Base-by-base conservation (phyloP, 2,797 vertebrate species). In the Buceros bicornis region DNA sequence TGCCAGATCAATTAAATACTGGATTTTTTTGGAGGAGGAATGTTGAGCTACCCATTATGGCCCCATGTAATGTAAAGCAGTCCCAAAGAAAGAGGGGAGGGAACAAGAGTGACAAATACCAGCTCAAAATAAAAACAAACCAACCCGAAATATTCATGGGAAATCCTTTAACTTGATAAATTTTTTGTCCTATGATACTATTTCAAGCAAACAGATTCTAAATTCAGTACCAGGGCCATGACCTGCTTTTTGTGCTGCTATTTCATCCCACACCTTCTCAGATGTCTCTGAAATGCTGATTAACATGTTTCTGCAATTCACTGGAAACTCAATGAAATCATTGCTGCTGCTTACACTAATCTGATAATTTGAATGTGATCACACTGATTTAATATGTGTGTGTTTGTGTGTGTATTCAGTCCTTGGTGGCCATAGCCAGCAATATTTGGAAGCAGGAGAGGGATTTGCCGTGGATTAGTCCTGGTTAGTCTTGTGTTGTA, bases 361-460 rank as follows among this genome's bases (percentile, higher is more conserved):
- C 16, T 71, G 67, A 12, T 72, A 37, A 61, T 54, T 61, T 43
- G 37, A 35, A 28, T 78, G 62, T 45, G 31, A 43, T 35, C 50
- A 29, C 10, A 5, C 14, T 57, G 51, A 58, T 62, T 31, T 54
- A 37, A 33, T 80, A 5, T 18, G 24, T 43, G 29, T 42, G 33
- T 78, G 28, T 53, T 45, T 16, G 1, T 31, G 4, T 0, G 0
- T 8, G 3, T 24, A 0, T n/a, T 64, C 25, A 31, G 45, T 12
- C 19, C 11, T 2, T 3, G 40, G 64, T 57, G 48, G 15, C 31
- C 33, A 10, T 42, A 89, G 54, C 37, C 69, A 88, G 51, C 13
- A 42, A n/a, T 28, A 9, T 62, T 25, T 62, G 74, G 67, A 83
- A 90, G 37, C 48, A 56, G 64, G 70, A 25, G 12, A 77, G 40